Conservation (phyloP, 2,113 vertebrate species). For the Phyllostomus hastatus region DNA sequence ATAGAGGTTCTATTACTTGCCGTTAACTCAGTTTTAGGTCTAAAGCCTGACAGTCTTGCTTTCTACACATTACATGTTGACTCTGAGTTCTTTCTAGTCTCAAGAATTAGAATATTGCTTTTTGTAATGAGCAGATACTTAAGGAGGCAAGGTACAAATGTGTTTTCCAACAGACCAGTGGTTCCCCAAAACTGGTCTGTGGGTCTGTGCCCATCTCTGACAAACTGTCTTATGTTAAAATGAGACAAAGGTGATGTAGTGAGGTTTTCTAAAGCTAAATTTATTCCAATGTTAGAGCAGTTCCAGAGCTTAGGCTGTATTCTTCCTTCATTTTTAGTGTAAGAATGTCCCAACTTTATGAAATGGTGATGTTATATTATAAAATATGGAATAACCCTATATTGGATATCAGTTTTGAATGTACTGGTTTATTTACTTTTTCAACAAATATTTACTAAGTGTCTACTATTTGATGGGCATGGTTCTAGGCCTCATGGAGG, state of each 20-base stretch:
- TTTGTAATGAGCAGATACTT: not conserved
- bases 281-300: not conserved
- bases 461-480: not conserved
- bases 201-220: not conserved
- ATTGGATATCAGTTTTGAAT: not conserved
- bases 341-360: constrained; percentile 7
- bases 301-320: not conserved
- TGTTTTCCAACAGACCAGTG: not conserved
- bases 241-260: not conserved
- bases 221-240: not conserved
- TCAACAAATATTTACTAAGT: not conserved
- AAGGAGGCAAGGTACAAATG: not conserved
- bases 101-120: not conserved
- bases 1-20: not conserved
- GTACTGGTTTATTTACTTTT: not conserved
- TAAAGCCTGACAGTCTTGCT: not conserved
- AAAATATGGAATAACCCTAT: not conserved
- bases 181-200: not conserved
- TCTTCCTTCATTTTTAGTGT: not conserved
- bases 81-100: not conserved
- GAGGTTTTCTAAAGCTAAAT: not conserved
- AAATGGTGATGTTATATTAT: not conserved
- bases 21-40: not conserved
- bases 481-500: not conserved
- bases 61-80: not conserved